Evolutionary conservation across 2,797 vertebrate species (phyloP), one percentile per base, ranked within the genome.

Genomic region (Xiphophorus birchmanni): DNA sequence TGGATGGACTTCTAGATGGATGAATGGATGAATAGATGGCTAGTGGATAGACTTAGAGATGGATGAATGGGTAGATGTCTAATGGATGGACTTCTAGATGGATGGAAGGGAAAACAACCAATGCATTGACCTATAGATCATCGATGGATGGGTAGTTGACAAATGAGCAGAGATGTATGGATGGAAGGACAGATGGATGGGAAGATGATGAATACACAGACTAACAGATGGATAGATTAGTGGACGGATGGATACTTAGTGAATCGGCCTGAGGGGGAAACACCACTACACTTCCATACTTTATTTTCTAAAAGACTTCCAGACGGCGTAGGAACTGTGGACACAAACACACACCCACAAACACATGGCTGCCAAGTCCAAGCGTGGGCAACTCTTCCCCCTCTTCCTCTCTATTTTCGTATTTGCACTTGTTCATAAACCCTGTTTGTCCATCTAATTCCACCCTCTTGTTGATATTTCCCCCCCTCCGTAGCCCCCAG

Each of bases 371-470:
- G 35, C n/a, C 12, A 3, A 32, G 44, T 77, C 72, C 79, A 65
- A 86, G 88, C 32, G 18, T 32, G 42, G 60, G 40, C 86, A 80
- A n/a, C 77, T 81, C 80, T 44, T 56, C 75, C 63, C 56, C 44
- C 73, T 71, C 65, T 45, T 76, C 42, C 56, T 67, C 78, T 56
- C 75, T 15, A 3, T 81, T 80, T 73, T 54, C 42, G 71, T 74
- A 75, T 76, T 82, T 86, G 77, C 44, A 76, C 84, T 80, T 73
- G 87, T 74, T 82, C 73, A 54, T 73, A 82, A 89, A 80, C 44
- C 80, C 73, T 76, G 76, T 90, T 89, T 90, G 84, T 87, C 69
- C 88, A 77, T 88, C 78, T 86, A 84, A 88, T 84, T 86, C 84
- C 17, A 21, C 75, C 82, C 80, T 73, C 85, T 45, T 81, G 85